A percentile compares a stretch with the other conserved stretches of the same genome.
Conservation (phyloP, 2,797 vertebrate genomes). For the Pangasius djambal region DNA sequence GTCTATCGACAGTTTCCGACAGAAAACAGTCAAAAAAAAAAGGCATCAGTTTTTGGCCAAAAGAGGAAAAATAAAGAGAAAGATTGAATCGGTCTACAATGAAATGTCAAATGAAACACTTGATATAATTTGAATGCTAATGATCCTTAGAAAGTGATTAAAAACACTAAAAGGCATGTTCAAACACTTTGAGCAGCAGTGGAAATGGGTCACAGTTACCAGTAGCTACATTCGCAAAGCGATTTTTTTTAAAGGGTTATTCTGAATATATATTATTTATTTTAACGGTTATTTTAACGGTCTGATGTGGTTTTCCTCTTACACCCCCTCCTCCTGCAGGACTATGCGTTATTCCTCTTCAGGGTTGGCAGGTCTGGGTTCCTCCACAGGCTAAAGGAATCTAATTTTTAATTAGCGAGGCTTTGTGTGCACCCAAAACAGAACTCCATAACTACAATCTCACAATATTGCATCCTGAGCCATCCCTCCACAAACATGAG, state of each 20-base stretch:
- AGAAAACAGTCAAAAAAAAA: too few species aligned
- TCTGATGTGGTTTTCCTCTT: not conserved
- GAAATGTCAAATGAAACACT: too few species aligned
- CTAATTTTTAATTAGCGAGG: not conserved
- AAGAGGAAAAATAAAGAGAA: too few species aligned
- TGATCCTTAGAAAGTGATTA: too few species aligned
- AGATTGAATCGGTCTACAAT: too few species aligned
- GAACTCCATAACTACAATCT: slow-evolving; percentile 13
- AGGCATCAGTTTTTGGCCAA: too few species aligned
- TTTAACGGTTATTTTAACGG: not conserved
- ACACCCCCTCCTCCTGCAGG: not conserved
- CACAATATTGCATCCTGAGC: slow-evolving; percentile 23
- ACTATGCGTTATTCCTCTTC: not conserved
- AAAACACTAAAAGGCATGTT: too few species aligned
- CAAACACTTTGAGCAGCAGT: too few species aligned
- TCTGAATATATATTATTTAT: not conserved
- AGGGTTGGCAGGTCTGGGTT: not conserved
- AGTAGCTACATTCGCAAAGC: not conserved
- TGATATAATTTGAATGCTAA: too few species aligned
- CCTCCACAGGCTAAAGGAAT: not conserved
- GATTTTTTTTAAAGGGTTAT: not conserved
- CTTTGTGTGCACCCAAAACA: not conserved
- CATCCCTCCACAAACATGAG: not conserved
- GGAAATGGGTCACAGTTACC: too few species aligned
- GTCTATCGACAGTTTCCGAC: too few species aligned